Conservation (phyloP, 2,113 vertebrate genomes). For the Bubalus kerabau region DNA sequence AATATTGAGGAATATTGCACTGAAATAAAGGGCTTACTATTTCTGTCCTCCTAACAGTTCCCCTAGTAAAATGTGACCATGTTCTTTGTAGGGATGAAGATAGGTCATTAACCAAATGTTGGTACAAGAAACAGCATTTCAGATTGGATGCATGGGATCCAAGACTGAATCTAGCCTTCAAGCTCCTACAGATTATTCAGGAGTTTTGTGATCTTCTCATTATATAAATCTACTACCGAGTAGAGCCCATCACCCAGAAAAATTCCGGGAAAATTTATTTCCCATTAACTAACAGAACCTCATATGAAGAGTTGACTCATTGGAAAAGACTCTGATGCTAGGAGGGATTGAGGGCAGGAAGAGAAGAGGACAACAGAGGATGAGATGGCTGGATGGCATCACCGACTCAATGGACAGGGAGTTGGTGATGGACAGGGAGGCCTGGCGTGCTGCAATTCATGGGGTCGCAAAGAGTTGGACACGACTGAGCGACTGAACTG, state of each 20-base stretch:
- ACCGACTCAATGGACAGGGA: too few species aligned
- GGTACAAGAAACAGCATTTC: neutral
- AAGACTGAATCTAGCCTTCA: neutral
- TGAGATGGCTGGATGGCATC: too few species aligned
- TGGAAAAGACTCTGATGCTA: too few species aligned
- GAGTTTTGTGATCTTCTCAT: neutral
- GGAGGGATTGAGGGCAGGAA: too few species aligned
- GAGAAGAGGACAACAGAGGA: too few species aligned
- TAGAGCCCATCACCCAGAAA: neutral
- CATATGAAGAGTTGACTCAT: too few species aligned
- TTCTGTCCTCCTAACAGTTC: neutral
- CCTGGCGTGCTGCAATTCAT: too few species aligned
- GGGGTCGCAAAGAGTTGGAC: too few species aligned
- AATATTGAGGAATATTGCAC: neutral
- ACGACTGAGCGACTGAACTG: too few species aligned
- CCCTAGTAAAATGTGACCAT: neutral
- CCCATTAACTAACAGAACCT: neutral
- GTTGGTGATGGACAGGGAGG: too few species aligned
- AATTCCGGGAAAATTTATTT: neutral
- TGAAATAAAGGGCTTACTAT: neutral
- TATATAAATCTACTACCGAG: neutral
- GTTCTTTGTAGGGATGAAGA: neutral
- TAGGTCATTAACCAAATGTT: slow-evolving; percentile 3
- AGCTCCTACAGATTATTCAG: neutral
- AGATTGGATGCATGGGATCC: neutral